Percentiles rank a stretch among this genome's conserved stretches.
Conservation (phyloP, 1,140 invertebrate species). For the Anoplophora glabripennis region DNA sequence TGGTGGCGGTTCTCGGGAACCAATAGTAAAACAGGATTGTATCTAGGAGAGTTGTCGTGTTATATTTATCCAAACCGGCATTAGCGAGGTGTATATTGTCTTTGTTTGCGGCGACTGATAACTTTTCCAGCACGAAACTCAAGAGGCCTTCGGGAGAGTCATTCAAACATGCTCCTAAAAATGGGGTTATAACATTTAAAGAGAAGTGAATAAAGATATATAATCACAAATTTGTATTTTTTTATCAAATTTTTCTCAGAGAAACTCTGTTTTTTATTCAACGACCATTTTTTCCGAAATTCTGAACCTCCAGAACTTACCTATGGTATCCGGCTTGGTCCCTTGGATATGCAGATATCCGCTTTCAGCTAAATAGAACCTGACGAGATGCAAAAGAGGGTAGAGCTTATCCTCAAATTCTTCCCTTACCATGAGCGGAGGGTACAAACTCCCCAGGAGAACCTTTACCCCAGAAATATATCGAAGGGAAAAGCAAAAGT, state of each 20-base stretch:
- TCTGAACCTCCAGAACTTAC: no score
- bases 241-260: no score
- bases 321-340: slow-evolving; percentile 10
- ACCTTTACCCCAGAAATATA: not conserved
- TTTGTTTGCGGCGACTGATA: slow-evolving; percentile 1
- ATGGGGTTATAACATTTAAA: not conserved
- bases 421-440: not conserved
- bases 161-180: not conserved
- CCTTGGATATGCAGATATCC: slow-evolving; percentile 5
- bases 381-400: not conserved
- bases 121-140: not conserved
- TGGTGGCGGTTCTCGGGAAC: slow-evolving; percentile 1
- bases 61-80: not conserved
- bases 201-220: no score
- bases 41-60: not conserved
- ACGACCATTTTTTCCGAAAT: no score
- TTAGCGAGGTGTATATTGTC: not conserved
- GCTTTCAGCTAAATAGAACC: slow-evolving; percentile 1
- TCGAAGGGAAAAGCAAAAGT: slow-evolving; percentile 11
- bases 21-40: not conserved
- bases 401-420: slow-evolving; percentile 6
- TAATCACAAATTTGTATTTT: no score
- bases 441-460: not conserved
- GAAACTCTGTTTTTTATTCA: no score
- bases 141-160: not conserved